phyloP scores from a whole-genome alignment of 1,140 invertebrate species.

The Sycobia sp. region DNA sequence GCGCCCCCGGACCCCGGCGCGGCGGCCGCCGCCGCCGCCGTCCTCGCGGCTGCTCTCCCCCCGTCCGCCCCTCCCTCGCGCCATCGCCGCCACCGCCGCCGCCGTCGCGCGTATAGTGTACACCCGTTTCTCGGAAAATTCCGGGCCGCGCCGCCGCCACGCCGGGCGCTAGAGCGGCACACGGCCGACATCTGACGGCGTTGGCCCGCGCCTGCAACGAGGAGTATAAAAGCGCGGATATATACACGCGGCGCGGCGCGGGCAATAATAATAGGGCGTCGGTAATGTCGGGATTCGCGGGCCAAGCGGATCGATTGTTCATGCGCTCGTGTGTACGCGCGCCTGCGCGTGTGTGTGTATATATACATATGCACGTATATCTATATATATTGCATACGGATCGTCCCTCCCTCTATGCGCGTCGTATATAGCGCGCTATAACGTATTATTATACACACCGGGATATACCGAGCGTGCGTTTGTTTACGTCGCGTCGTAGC shows the following conservation, averaged over 20 bases:
- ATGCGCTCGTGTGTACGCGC: no score
- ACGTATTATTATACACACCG: no score
- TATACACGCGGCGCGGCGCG: not conserved
- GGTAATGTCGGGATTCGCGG: not conserved
- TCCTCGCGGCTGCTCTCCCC: not conserved
- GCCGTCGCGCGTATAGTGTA: no score
- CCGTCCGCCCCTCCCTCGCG: not conserved
- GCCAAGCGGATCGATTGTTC: no score
- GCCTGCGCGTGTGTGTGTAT: no score
- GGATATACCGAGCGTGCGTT: conserved; percentile 22
- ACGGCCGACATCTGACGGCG: conserved; percentile 8
- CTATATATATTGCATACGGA: no score
- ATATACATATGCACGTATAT: no score
- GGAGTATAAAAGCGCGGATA: no score
- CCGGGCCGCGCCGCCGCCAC: not conserved
- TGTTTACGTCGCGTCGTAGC: conserved; percentile 3
- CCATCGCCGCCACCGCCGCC: not conserved
- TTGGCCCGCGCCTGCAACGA: no score
- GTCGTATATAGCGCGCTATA: no score
- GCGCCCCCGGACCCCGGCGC: not conserved
- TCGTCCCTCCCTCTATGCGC: no score
- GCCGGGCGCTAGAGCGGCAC: not conserved
- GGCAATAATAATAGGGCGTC: not conserved
- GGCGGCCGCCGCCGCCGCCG: conserved; percentile 11
- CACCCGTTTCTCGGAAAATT: conserved; percentile 31